A percentile compares a stretch with the other conserved stretches of the same genome.
Evolutionary conservation across 92 coral and sea anemone genomes (phyloP).

Genomic region (Actinostola sp.): DNA sequence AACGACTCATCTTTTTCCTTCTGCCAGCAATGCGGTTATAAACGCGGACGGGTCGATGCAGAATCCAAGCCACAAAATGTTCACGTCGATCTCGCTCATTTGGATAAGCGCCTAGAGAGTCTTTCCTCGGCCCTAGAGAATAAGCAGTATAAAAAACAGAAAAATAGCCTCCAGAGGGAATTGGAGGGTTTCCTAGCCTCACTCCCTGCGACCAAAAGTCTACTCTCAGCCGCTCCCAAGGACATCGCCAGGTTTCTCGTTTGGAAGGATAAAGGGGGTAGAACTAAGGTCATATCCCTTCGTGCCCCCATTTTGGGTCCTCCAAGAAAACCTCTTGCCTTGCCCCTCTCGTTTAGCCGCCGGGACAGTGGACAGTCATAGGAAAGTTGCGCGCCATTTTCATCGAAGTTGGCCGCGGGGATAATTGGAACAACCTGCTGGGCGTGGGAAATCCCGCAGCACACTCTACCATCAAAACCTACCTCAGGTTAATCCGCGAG

Average conservation of each 20-base stretch:
- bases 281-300: constrained; percentile 49
- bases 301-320: too few relatives aligned
- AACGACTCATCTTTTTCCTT: constrained; percentile 49
- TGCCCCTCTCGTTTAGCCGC: constrained; percentile 56
- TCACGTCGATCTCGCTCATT: neutral
- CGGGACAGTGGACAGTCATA: constrained; percentile 46
- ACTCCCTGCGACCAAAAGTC: constrained; percentile 37
- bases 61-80: neutral
- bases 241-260: constrained; percentile 43
- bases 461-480: constrained; percentile 37
- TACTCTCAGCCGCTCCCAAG: constrained; percentile 37
- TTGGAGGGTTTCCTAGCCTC: constrained; percentile 44
- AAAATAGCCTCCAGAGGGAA: constrained; percentile 46
- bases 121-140: neutral
- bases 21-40: constrained; percentile 64
- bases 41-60: neutral
- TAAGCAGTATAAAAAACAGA: constrained; percentile 55
- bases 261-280: constrained; percentile 55
- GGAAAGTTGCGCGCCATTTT: constrained; percentile 46
- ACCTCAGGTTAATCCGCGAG: constrained; percentile 33
- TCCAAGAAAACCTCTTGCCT: too few relatives aligned
- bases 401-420: constrained; percentile 35
- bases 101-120: constrained; percentile 12
- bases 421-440: constrained; percentile 32
- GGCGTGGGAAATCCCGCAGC: constrained; percentile 45